Base-by-base conservation (phyloP, 2,888 invertebrate genomes). In the Ephialtes manifestator region DNA sequence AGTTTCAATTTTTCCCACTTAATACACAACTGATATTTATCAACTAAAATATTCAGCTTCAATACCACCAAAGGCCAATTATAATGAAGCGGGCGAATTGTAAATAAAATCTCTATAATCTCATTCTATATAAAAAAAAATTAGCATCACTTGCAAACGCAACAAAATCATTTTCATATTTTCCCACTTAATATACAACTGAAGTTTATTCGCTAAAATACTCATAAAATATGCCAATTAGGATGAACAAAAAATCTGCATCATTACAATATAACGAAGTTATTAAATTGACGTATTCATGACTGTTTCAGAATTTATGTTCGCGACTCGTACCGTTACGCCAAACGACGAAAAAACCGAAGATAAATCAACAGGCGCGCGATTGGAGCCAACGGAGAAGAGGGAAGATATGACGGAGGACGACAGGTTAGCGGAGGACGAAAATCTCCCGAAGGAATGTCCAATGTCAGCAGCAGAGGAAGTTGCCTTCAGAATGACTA, bases 391-490 rank as follows among this genome's bases (percentile, higher is more conserved):
- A 10, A 13, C 20, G 46, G 24, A 60, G 24, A 68, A 77, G n/a
- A n/a, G n/a, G 39, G 11, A 67, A 48, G 58, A 70, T 8, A 18
- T 18, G 20, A 24, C 18, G 60, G 71, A 58, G 71, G 75, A 75
- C 15, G 28, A 31, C 31, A 15, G 58, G 24, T 51, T 70, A 31
- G 51, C 31, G 70, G 81, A 84, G 20, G 83, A 81, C 63, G 83
- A 85, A 24, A 87, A 78, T 53, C 86, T 76, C 10, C 87, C 86
- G 43, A 79, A 87, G 35, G 88, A 87, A 71, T 85, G 82, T 24
- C 83, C 82, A 15, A 89, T 92, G 89, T 89, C 92, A 7, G 89
- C 92, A 0, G 92, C 90, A 7, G 92, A 92, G 58, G 91, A 92
- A 80, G 90, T 89, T 28, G 92, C 91, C 10, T 91, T 92, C 67